Conservation (phyloP, 1,140 invertebrate species). For the Zophobas morio region DNA sequence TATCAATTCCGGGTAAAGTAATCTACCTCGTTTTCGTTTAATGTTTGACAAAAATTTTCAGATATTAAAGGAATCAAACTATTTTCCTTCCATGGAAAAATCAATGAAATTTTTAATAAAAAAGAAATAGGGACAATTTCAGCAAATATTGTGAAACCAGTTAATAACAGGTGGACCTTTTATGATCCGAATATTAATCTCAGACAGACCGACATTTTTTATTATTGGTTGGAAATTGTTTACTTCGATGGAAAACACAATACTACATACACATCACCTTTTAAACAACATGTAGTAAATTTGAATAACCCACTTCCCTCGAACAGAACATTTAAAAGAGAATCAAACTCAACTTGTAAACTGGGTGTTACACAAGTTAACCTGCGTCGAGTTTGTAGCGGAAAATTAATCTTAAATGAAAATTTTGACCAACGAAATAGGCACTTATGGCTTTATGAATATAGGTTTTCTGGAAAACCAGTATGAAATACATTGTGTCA, state of each 20-base stretch:
- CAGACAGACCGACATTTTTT: constrained; percentile 77
- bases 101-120: constrained; percentile 81
- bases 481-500: constrained; percentile 47
- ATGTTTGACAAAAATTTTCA: constrained; percentile 51
- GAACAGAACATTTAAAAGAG: constrained; percentile 25
- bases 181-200: constrained; percentile 74
- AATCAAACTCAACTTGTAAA: too few relatives aligned
- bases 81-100: constrained; percentile 82
- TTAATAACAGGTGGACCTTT: constrained; percentile 79
- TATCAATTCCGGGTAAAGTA: too few relatives aligned
- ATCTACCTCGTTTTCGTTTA: too few relatives aligned
- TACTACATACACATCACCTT: constrained; percentile 75
- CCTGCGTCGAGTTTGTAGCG: too few relatives aligned
- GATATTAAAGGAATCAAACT: constrained; percentile 79
- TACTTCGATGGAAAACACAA: constrained; percentile 71
- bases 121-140: constrained; percentile 80
- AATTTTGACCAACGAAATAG: too few relatives aligned
- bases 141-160: constrained; percentile 75
- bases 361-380: too few relatives aligned
- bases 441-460: constrained; percentile 57
- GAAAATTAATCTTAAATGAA: too few relatives aligned
- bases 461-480: constrained; percentile 68
- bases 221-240: constrained; percentile 84
- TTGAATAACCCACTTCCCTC: too few relatives aligned
- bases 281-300: constrained; percentile 72